These are phyloP conservation scores for Agrochola litura DNA, from an alignment of 2,888 invertebrate species.

Conservation along the genomic window DNA sequence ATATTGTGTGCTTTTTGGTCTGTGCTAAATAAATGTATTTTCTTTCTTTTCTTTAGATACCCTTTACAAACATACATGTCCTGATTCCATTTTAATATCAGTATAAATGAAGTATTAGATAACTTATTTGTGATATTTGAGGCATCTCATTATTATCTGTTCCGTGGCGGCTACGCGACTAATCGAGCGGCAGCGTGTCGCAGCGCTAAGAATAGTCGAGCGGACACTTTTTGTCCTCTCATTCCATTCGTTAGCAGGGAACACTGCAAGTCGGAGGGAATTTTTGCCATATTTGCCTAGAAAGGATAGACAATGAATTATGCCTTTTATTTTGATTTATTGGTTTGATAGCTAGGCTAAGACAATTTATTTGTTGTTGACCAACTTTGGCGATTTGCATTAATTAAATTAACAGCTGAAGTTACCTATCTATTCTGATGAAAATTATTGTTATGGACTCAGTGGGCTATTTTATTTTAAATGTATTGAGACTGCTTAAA, in stretches of 20 bases:
- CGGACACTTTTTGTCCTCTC: constrained; percentile 80
- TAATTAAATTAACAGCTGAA: constrained; percentile 16
- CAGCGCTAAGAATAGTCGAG: constrained; percentile 79
- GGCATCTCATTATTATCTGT: constrained; percentile 42
- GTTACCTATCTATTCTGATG: neutral
- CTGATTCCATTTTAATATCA: neutral
- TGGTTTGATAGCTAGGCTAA: constrained; percentile 9
- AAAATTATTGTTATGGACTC: neutral
- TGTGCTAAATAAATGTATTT: too few relatives aligned
- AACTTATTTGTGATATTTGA: neutral
- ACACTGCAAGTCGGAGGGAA: constrained; percentile 65
- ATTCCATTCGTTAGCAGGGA: constrained; percentile 78
- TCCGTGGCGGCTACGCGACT: constrained; percentile 70
- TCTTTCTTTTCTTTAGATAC: too few relatives aligned
- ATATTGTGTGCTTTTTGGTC: too few relatives aligned
- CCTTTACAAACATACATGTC: neutral
- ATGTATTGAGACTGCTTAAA: too few relatives aligned
- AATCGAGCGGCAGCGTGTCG: constrained; percentile 77
- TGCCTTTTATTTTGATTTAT: constrained; percentile 50
- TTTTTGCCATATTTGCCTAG: constrained; percentile 70
- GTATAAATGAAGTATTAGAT: neutral
- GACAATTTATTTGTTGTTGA: constrained; percentile 11
- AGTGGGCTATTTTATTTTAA: neutral
- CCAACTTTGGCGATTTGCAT: neutral
- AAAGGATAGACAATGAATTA: constrained; percentile 58